Evolutionary conservation across 2,888 invertebrate genomes (phyloP).

Genomic region (Tipula unca): DNA sequence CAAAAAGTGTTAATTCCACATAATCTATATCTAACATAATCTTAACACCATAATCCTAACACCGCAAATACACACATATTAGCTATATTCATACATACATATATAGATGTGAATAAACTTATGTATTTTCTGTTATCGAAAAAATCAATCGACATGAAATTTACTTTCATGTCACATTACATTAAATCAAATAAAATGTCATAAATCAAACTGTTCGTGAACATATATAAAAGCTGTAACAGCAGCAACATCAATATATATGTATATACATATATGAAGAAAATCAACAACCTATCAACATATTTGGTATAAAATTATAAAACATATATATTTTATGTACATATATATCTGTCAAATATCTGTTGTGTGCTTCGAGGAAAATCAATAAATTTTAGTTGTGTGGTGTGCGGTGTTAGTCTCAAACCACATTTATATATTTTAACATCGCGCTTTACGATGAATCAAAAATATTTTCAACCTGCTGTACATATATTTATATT

Average conservation of each 20-base stretch:
- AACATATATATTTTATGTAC: no score
- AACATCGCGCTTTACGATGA: background rate
- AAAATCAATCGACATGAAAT: background rate
- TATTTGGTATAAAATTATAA: background rate
- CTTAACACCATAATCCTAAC: background rate
- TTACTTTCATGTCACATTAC: constrained; percentile 8
- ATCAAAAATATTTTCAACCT: background rate
- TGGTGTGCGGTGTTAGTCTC: background rate
- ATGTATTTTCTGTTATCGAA: background rate
- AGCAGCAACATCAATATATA: background rate
- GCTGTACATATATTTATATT: background rate
- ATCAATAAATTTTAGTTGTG: background rate
- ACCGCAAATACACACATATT: background rate
- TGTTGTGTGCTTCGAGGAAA: background rate
- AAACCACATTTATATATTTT: background rate
- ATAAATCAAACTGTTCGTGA: background rate
- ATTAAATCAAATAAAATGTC: constrained; percentile 8
- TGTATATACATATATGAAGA: background rate
- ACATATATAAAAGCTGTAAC: background rate
- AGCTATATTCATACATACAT: no score
- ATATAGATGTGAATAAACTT: background rate
- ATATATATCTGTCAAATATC: background rate
- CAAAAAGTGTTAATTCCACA: background rate
- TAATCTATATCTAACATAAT: background rate
- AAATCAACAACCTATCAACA: background rate